Percentiles rank a stretch among this genome's conserved stretches.
These are phyloP conservation scores for Apteryx mantelli DNA, from an alignment of 2,113 vertebrate genomes.

Conservation along the genomic window DNA sequence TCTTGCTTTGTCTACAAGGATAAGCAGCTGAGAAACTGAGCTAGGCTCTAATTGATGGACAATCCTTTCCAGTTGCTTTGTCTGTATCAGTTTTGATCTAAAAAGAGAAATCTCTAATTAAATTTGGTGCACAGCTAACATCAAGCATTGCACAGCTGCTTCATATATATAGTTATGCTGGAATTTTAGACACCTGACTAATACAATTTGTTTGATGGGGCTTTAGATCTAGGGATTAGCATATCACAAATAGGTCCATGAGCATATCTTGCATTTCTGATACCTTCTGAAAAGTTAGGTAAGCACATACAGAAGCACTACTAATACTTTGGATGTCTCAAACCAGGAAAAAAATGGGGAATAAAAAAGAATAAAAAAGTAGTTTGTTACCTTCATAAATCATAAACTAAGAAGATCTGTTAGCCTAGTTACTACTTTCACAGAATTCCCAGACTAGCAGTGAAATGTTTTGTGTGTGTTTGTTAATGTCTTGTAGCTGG, in stretches of 20 bases:
- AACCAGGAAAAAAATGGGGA: neutral
- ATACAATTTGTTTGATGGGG: neutral
- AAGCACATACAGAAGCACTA: neutral
- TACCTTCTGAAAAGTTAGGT: neutral
- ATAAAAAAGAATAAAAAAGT: neutral
- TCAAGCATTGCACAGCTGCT: neutral
- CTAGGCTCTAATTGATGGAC: neutral
- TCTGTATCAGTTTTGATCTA: neutral
- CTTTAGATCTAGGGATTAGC: neutral
- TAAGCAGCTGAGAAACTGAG: neutral
- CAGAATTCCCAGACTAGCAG: neutral
- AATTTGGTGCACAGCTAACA: neutral
- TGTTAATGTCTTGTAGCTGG: neutral
- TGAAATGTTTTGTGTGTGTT: neutral
- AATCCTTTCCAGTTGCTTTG: neutral
- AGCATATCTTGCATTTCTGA: neutral
- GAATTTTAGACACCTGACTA: neutral
- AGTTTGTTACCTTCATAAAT: neutral
- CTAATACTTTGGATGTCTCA: neutral
- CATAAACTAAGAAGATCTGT: neutral
- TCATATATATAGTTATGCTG: neutral
- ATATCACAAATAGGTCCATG: neutral
- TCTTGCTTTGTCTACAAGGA: neutral
- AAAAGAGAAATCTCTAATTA: neutral
- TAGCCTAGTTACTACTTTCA: neutral